A percentile compares a stretch with the other conserved stretches of the same genome.
Conservation (phyloP, 2,888 invertebrate genomes). For the Masnerella sp. region DNA sequence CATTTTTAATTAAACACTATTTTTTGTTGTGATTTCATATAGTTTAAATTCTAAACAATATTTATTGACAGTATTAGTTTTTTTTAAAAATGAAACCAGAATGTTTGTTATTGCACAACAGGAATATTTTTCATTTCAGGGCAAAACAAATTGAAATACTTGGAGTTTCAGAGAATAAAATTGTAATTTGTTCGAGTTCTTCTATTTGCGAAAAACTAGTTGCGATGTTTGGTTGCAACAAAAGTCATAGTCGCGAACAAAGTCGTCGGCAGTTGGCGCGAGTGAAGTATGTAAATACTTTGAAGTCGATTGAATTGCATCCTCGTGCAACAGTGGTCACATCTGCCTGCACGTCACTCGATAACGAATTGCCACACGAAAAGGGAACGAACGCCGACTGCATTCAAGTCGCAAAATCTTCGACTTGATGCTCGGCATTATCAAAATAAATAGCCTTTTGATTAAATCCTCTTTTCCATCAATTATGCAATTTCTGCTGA, state of each 20-base stretch:
- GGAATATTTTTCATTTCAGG: no score
- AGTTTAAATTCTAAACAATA: no score
- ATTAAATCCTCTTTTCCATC: conserved; percentile 19
- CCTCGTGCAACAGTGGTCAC: conserved; percentile 28
- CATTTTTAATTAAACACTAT: no score
- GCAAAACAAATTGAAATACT: no score
- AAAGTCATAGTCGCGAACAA: conserved; percentile 16
- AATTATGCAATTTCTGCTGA: no score
- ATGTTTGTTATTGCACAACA: no score
- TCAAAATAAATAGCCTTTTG: conserved; percentile 21
- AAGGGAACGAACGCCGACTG: conserved; percentile 26
- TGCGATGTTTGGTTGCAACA: not conserved
- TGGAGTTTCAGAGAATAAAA: no score
- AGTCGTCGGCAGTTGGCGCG: conserved; percentile 17
- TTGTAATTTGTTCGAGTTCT: no score
- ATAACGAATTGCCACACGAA: conserved; percentile 47
- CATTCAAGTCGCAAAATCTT: conserved; percentile 23
- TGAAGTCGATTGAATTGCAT: conserved; percentile 43
- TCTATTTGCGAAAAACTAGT: not conserved
- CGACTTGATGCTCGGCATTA: conserved; percentile 20
- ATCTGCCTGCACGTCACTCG: conserved; percentile 40
- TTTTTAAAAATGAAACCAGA: no score
- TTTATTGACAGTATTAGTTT: no score
- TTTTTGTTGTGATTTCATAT: no score
- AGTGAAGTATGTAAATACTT: conserved; percentile 39